phyloP scores from a whole-genome alignment of 2,888 invertebrate genomes.

The Venusia cambrica region DNA sequence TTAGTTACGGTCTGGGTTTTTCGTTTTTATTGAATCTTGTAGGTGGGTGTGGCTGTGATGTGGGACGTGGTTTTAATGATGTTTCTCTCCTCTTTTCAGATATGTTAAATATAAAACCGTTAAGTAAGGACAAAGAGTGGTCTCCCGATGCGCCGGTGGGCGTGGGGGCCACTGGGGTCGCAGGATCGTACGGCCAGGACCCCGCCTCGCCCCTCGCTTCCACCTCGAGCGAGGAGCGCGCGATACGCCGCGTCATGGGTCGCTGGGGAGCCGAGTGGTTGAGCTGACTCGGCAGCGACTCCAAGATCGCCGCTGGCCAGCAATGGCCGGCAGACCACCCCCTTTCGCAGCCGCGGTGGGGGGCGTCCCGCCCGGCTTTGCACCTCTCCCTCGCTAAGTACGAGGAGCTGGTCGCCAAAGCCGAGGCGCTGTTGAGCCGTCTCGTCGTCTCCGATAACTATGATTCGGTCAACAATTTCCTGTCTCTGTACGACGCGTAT shows the following conservation, averaged over 20 bases:
- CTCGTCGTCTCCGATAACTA: slow-evolving; percentile 93
- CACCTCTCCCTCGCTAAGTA: slow-evolving; percentile 89
- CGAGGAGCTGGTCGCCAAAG: slow-evolving; percentile 90
- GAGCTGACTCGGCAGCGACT: slow-evolving; percentile 93
- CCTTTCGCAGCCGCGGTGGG: slow-evolving; percentile 73
- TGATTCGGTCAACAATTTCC: slow-evolving; percentile 93
- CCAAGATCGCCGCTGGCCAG: slow-evolving; percentile 46
- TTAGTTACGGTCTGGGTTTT: too few relatives aligned
- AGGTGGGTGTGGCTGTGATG: too few relatives aligned
- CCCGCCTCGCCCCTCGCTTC: slow-evolving; percentile 53
- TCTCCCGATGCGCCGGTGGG: slow-evolving; percentile 64
- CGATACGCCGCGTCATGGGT: slow-evolving; percentile 83
- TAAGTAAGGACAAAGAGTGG: slow-evolving; percentile 75
- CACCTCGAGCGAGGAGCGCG: slow-evolving; percentile 69
- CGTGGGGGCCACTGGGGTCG: slow-evolving; percentile 67
- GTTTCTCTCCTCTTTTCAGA: slow-evolving; percentile 49
- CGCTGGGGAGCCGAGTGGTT: slow-evolving; percentile 98
- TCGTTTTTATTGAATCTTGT: too few relatives aligned
- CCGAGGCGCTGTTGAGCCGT: slow-evolving; percentile 91
- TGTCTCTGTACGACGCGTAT: slow-evolving; percentile 84
- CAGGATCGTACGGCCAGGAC: slow-evolving; percentile 44
- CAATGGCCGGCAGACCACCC: slow-evolving; percentile 74
- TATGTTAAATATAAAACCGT: slow-evolving; percentile 80
- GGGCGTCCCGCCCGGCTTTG: slow-evolving; percentile 79
- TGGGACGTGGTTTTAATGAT: background rate